Base-by-base conservation (phyloP, 1,140 invertebrate genomes). In the Megalopta genalis region DNA sequence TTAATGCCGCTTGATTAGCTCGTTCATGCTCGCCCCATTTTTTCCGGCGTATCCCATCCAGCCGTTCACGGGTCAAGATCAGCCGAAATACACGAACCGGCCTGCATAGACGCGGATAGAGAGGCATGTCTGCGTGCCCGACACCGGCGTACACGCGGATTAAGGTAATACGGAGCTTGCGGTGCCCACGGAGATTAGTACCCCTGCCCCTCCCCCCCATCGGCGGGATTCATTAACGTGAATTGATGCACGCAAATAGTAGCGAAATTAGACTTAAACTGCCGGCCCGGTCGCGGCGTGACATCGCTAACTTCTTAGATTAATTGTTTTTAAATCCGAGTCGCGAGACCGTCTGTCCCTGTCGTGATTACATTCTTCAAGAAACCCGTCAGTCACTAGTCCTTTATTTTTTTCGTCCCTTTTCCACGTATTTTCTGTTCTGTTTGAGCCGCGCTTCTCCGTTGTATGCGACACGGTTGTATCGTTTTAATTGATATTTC, bases 161-260 rank as follows among this genome's bases (percentile, higher is more conserved):
- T 63, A 63, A 63, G 60, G 60, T 63, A 37, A 63, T 32, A 32
- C 25, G 27, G 37, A 21, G 60, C 60, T 25, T 39, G 37, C 37
- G 39, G 39, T 49, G 42, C 9, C 21, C 21, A n/a, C 14, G 64
- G 18, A 46, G 18, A 66, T 23, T 46, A 39, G n/a, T 23, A 23
- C 10, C 27, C 32, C 54, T 8, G 4, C 12, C n/a, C n/a, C n/a
- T n/a, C n/a, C n/a, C n/a, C n/a, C n/a, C 37, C 6, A n/a, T 7
- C 32, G 57, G n/a, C 54, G 21, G 54, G 21, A 65, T 46, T 63
- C 60, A 78, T 65, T 69, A 46, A 6, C 60, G 64, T 66, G 37
- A 66, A 66, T 46, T 49, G 64, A 66, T 49, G 64, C 37, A 23
- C 37, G 64, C 39, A 23, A 46, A 46, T 66, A 25, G 39, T 3